A percentile compares a stretch with the other conserved stretches of the same genome.
phyloP scores from a whole-genome alignment of 2,888 invertebrate genomes.

The Rhamphomyia laevipes region DNA sequence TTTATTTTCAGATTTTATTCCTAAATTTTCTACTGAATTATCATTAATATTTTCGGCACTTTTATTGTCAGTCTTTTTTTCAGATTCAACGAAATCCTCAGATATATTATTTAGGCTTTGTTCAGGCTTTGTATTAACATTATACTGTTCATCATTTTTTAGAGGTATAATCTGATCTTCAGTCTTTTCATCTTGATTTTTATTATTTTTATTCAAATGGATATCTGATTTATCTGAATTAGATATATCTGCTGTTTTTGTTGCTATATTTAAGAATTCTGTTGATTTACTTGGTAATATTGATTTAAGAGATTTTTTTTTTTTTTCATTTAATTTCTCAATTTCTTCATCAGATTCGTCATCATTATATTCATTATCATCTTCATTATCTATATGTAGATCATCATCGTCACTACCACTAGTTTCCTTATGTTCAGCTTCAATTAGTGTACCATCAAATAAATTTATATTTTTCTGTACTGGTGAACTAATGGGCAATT shows the following conservation, averaged over 20 bases:
- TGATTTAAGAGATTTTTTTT: not conserved
- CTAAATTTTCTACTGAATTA: not conserved
- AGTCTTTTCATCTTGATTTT: not conserved
- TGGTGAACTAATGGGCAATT: constrained; percentile 22
- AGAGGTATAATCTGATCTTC: not conserved
- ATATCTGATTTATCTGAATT: too few relatives aligned
- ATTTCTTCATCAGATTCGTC: not conserved
- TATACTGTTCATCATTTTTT: not conserved
- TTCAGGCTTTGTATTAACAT: not conserved
- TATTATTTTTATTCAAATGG: too few relatives aligned
- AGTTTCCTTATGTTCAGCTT: constrained; percentile 18
- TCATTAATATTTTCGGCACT: not conserved
- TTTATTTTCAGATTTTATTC: not conserved
- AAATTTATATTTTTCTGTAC: constrained; percentile 33
- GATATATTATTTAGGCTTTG: too few relatives aligned
- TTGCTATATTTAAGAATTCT: not conserved
- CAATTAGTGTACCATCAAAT: constrained; percentile 56
- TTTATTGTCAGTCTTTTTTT: not conserved
- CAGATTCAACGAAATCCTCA: not conserved
- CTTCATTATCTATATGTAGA: constrained; percentile 8
- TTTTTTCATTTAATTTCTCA: not conserved
- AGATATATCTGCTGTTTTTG: not conserved
- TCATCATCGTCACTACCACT: constrained; percentile 15
- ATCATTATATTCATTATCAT: not conserved
- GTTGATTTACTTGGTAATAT: not conserved